A percentile compares a stretch with the other conserved stretches of the same genome.
Evolutionary conservation across 2,113 vertebrate species (phyloP).

Genomic region (Gobio gobio): DNA sequence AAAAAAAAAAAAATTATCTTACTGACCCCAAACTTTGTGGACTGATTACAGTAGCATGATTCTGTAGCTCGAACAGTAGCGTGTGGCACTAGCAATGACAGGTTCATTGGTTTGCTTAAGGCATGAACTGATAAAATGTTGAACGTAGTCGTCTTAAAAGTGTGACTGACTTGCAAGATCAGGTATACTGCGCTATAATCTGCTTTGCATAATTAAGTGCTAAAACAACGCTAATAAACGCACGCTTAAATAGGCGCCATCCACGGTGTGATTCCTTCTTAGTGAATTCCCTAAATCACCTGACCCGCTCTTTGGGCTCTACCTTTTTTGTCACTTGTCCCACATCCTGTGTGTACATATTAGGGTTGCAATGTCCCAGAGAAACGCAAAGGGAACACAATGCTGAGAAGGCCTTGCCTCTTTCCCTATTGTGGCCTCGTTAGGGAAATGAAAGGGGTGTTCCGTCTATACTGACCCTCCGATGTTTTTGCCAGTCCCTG

Average conservation of each 20-base stretch:
- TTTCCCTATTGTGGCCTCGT: conserved; percentile 71
- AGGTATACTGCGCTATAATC: not conserved
- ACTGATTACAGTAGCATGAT: not conserved
- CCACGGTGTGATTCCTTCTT: not conserved
- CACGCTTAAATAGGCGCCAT: not conserved
- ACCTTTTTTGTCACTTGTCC: conserved; percentile 22
- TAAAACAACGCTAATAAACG: not conserved
- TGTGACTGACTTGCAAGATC: not conserved
- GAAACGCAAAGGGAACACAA: conserved; percentile 68
- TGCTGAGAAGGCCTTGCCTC: conserved; percentile 71
- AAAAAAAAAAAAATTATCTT: no score
- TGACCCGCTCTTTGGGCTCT: not conserved
- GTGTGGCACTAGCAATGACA: not conserved
- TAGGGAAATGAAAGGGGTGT: conserved; percentile 72
- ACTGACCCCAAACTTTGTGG: not conserved
- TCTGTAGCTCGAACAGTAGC: not conserved
- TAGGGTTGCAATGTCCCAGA: conserved; percentile 42
- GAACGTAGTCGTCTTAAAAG: not conserved
- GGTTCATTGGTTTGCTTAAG: not conserved
- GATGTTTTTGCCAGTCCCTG: conserved; percentile 41
- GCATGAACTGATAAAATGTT: not conserved
- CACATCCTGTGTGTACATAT: conserved; percentile 40
- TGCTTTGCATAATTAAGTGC: not conserved
- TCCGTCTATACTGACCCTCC: conserved; percentile 59
- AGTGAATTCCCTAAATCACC: not conserved